These are phyloP conservation scores for Drosophila littoralis DNA, from an alignment of 1,140 invertebrate species.

Conservation along the genomic window DNA sequence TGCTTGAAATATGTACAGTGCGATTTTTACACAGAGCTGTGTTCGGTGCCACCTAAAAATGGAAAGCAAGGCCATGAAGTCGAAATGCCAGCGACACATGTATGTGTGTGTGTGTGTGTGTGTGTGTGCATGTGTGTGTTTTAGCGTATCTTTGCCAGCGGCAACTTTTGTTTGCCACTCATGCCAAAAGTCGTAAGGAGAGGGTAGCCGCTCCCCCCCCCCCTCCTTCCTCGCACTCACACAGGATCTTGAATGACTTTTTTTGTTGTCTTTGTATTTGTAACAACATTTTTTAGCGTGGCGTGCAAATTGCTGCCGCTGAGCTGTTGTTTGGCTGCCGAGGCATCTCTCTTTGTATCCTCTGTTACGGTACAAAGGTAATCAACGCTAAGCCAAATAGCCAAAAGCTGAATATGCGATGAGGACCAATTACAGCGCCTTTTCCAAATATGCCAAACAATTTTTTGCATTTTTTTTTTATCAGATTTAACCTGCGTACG, in stretches of 20 bases:
- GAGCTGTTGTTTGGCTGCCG: slow-evolving; percentile 9
- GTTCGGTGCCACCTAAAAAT: slow-evolving; percentile 66
- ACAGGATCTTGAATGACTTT: slow-evolving; percentile 34
- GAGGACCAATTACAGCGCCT: slow-evolving; percentile 27
- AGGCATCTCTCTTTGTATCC: slow-evolving; percentile 22
- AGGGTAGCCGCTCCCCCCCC: slow-evolving; percentile 15
- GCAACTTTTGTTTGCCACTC: slow-evolving; percentile 69
- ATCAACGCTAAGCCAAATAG: slow-evolving; percentile 46
- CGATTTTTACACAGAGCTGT: slow-evolving; percentile 51
- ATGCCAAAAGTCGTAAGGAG: slow-evolving; percentile 66
- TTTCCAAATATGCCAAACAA: slow-evolving; percentile 4
- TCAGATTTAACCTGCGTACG: background rate
- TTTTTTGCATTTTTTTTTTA: slow-evolving; percentile 7
- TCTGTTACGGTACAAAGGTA: slow-evolving; percentile 19
- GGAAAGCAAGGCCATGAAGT: slow-evolving; percentile 62
- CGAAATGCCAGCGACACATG: slow-evolving; percentile 55
- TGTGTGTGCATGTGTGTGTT: slow-evolving; percentile 8
- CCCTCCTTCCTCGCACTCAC: background rate
- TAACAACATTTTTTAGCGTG: slow-evolving; percentile 46
- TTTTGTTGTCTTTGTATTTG: slow-evolving; percentile 48
- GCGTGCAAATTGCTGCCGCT: slow-evolving; percentile 43
- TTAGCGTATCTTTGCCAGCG: slow-evolving; percentile 42
- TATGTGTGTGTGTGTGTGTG: slow-evolving; percentile 28
- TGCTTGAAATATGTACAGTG: slow-evolving; percentile 69
- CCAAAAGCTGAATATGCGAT: slow-evolving; percentile 42